Conservation (phyloP, 2,113 vertebrate genomes). For the Cryptotis parvus region DNA sequence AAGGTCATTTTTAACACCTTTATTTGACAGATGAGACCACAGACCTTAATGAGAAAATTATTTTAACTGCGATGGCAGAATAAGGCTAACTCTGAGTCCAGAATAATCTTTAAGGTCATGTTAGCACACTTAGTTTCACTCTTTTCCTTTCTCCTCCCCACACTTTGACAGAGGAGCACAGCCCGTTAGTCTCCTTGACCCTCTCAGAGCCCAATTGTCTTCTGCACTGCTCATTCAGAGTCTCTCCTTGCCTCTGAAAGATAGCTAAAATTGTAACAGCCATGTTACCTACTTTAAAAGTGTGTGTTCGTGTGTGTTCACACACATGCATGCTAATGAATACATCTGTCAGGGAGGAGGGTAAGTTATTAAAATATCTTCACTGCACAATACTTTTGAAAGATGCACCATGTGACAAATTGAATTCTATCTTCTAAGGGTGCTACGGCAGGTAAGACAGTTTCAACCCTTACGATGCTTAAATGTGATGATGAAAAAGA, state of each 20-base stretch:
- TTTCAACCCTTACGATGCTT: background rate
- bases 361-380: background rate
- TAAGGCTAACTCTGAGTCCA: conserved; percentile 33
- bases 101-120: conserved; percentile 39
- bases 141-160: background rate
- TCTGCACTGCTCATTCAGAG: background rate
- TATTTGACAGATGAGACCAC: conserved; percentile 64
- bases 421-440: background rate
- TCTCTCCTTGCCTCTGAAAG: background rate
- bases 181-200: background rate
- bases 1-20: conserved; percentile 63
- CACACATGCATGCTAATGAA: no score
- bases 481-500: background rate
- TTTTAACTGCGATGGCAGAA: conserved; percentile 57
- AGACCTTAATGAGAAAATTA: conserved; percentile 58
- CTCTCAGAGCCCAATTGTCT: background rate
- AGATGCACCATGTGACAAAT: no score
- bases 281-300: background rate
- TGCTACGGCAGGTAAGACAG: background rate
- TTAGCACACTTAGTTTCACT: background rate
- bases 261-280: background rate
- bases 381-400: background rate
- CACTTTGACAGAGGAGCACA: background rate
- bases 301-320: background rate
- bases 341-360: no score